Conservation (phyloP, 2,113 vertebrate species). For the Synodontis membranacea region DNA sequence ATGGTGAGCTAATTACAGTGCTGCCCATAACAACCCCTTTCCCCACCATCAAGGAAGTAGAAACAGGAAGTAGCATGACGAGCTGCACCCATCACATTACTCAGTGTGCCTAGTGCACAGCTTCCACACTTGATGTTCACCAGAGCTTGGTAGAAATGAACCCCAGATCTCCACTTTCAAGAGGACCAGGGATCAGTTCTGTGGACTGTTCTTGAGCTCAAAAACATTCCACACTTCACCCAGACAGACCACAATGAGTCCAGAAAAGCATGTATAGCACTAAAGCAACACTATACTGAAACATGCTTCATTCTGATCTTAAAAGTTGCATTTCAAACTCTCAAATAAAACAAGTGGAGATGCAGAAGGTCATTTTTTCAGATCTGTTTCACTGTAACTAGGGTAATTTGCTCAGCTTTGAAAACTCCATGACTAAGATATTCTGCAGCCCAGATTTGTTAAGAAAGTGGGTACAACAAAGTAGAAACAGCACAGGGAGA, state of each 20-base stretch:
- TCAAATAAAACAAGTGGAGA: background rate
- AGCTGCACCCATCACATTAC: background rate
- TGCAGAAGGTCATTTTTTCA: background rate
- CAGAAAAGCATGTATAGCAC: background rate
- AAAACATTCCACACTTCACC: background rate
- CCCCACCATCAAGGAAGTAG: background rate
- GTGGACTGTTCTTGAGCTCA: background rate
- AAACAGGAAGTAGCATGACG: background rate
- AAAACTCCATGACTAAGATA: conserved; percentile 2
- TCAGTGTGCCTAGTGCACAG: background rate
- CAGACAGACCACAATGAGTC: background rate
- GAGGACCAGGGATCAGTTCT: background rate
- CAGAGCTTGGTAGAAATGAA: background rate
- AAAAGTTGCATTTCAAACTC: background rate
- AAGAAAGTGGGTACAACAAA: conserved; percentile 29
- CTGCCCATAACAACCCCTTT: background rate
- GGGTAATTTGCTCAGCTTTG: background rate
- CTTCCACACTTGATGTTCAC: background rate
- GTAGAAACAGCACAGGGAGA: conserved; percentile 54
- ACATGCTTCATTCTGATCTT: background rate
- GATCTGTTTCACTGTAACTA: background rate
- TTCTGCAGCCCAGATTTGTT: background rate
- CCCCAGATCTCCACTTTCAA: background rate
- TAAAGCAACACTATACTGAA: background rate
- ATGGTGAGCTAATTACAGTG: background rate